Evolutionary conservation across 1,140 invertebrate genomes (phyloP).

Genomic region (Diorhabda carinulata): DNA sequence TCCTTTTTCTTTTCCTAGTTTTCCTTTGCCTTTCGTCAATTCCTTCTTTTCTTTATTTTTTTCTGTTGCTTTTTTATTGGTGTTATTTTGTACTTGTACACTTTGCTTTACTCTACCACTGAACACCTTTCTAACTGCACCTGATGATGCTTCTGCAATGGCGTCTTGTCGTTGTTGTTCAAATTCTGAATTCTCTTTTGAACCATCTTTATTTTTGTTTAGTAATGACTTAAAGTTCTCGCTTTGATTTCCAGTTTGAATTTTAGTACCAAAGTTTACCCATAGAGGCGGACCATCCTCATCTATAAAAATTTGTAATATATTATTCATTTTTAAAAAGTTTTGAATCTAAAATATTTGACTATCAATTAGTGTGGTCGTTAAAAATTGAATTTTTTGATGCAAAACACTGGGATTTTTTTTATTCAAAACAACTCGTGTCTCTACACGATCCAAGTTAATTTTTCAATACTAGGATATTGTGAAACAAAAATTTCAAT

Average conservation of each 20-base stretch:
- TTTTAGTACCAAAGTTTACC: constrained; percentile 84
- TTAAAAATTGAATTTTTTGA: too few species aligned
- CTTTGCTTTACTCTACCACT: constrained; percentile 67
- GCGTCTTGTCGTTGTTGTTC: constrained; percentile 79
- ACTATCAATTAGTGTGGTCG: too few species aligned
- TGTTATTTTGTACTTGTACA: constrained; percentile 60
- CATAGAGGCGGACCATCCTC: constrained; percentile 54
- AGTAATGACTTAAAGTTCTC: constrained; percentile 67
- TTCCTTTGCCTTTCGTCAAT: constrained; percentile 45
- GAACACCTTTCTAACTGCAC: constrained; percentile 75
- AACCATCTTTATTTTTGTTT: constrained; percentile 56
- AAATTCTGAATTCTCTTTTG: constrained; percentile 74
- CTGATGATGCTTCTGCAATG: constrained; percentile 79
- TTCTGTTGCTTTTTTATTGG: constrained; percentile 55
- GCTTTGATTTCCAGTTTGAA: constrained; percentile 58
- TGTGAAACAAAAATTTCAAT: too few species aligned
- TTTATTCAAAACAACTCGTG: too few species aligned
- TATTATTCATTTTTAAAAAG: not conserved
- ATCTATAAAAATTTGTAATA: constrained; percentile 13
- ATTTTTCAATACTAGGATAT: too few species aligned
- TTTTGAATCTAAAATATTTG: too few species aligned
- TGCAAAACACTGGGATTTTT: too few species aligned
- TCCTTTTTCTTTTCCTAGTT: constrained; percentile 43
- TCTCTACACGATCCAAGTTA: too few species aligned
- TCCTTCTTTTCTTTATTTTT: constrained; percentile 45